phyloP scores from a whole-genome alignment of 2,113 vertebrate species.

The Sinocyclocheilus maitianheensis region DNA sequence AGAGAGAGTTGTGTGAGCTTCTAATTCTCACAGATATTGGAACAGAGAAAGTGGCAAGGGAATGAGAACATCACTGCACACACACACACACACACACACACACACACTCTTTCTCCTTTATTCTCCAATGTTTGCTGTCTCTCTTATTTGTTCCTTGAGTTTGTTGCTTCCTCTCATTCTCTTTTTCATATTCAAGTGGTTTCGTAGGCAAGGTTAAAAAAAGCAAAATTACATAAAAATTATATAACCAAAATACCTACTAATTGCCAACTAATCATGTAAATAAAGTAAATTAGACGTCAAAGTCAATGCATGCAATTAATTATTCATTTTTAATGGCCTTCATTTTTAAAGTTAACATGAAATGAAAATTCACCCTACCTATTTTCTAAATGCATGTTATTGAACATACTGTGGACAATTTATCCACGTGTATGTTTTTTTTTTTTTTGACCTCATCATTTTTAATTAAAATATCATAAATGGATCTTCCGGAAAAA shows the following conservation, averaged over 20 bases:
- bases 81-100: constrained; percentile 28
- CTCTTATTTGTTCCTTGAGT: no score
- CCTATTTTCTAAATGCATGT: background rate
- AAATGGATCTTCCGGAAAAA: background rate
- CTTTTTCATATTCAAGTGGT: background rate
- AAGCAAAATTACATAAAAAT: constrained; percentile 23
- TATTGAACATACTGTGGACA: background rate
- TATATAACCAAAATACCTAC: background rate
- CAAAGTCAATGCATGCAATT: background rate
- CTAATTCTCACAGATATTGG: constrained; percentile 49
- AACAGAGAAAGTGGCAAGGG: constrained; percentile 53
- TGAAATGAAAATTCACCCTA: background rate
- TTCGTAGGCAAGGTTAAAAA: background rate
- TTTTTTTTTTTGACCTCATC: background rate
- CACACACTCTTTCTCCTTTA: background rate
- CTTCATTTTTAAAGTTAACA: background rate
- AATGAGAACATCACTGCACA: constrained; percentile 62
- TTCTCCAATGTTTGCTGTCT: no score
- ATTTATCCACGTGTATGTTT: background rate
- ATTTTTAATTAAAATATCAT: background rate
- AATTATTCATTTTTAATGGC: background rate
- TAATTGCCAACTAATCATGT: background rate
- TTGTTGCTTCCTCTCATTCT: constrained; percentile 3
- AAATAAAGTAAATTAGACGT: background rate
- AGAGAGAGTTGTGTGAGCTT: constrained; percentile 51